These are phyloP conservation scores for Eira barbara DNA, from an alignment of 2,113 vertebrate genomes.

Conservation along the genomic window DNA sequence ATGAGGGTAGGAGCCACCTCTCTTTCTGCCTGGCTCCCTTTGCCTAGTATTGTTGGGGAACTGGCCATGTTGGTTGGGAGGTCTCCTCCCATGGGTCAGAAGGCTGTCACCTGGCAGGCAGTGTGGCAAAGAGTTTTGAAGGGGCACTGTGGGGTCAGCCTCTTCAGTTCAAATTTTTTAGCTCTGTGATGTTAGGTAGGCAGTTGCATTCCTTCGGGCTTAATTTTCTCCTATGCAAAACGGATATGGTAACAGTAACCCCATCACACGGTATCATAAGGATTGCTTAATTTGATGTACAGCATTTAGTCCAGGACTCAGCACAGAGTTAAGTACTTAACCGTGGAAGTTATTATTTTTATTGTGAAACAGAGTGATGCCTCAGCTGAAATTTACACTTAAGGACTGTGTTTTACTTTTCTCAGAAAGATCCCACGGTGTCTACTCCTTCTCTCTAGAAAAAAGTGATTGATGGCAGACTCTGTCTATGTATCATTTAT, in stretches of 20 bases:
- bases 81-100: background rate
- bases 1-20: rapidly evolving
- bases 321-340: background rate
- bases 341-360: background rate
- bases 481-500: background rate
- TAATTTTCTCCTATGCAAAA: background rate
- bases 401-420: background rate
- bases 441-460: background rate
- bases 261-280: background rate
- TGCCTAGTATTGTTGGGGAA: too few relatives aligned
- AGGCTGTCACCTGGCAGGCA: background rate
- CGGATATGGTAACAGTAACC: background rate
- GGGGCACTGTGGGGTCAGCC: background rate
- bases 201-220: background rate
- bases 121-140: background rate
- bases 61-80: too few relatives aligned
- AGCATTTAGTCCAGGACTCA: background rate
- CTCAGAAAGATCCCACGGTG: background rate
- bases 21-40: background rate
- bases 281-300: background rate
- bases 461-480: background rate
- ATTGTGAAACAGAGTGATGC: background rate
- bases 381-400: background rate
- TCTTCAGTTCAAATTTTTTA: background rate
- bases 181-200: background rate